phyloP scores from a whole-genome alignment of 35 echinoderm and acorn worm species.

The Anneissia japonica region DNA sequence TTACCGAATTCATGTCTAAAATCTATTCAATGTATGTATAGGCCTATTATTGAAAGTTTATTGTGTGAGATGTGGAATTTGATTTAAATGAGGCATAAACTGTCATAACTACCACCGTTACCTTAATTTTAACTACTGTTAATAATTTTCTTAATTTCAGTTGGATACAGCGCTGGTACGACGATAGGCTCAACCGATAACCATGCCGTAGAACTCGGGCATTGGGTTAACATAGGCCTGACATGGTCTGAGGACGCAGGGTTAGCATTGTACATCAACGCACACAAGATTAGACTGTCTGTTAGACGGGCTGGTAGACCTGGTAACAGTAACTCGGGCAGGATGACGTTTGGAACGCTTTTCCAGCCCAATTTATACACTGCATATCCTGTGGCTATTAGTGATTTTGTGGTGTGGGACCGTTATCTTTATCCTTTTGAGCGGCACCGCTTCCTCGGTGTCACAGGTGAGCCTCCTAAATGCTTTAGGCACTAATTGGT shows the following conservation, averaged over 20 bases:
- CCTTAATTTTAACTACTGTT: no score
- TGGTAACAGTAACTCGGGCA: background rate
- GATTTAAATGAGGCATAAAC: no score
- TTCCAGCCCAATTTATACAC: background rate
- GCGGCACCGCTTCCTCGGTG: conserved; percentile 45
- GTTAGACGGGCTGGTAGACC: background rate
- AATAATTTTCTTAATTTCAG: background rate
- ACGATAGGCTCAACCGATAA: background rate
- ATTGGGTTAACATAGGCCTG: conserved; percentile 72
- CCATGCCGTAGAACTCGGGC: background rate
- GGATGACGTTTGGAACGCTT: background rate
- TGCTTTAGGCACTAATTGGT: no score
- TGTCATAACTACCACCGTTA: no score
- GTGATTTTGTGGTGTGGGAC: conserved; percentile 77
- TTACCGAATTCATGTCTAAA: no score
- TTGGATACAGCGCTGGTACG: background rate
- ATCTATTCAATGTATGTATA: no score
- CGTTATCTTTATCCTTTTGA: conserved; percentile 49
- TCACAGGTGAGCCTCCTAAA: no score
- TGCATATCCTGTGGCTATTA: conserved; percentile 32
- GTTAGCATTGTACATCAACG: conserved; percentile 62
- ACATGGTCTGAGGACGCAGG: conserved; percentile 47
- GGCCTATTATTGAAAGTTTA: no score
- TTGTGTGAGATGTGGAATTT: no score
- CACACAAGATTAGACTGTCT: background rate